phyloP scores from a whole-genome alignment of 92 coral and sea anemone genomes.

The Phymanthus crucifer region DNA sequence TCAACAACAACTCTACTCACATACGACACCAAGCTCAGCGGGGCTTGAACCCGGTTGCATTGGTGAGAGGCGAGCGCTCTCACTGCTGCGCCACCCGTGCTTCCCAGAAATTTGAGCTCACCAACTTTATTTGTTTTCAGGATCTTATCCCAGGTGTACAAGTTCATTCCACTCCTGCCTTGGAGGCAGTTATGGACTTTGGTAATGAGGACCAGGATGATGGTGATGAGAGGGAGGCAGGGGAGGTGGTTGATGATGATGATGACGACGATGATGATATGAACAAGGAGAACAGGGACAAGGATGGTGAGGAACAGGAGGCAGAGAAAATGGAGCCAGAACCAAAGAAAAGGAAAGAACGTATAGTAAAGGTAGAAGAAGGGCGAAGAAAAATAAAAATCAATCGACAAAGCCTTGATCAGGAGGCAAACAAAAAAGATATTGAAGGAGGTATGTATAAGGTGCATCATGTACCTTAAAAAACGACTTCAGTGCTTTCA shows the following conservation, averaged over 20 bases:
- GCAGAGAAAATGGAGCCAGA: slow-evolving; percentile 11
- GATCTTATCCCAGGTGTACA: slow-evolving; percentile 95
- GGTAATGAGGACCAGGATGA: slow-evolving; percentile 91
- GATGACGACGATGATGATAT: slow-evolving; percentile 39
- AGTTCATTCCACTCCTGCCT: slow-evolving; percentile 87
- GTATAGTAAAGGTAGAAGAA: slow-evolving; percentile 86
- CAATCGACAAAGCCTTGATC: slow-evolving; percentile 53
- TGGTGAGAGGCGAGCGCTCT: background rate
- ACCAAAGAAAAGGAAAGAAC: slow-evolving; percentile 59
- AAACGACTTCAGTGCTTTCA: background rate
- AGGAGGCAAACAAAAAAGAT: slow-evolving; percentile 52
- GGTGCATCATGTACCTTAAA: background rate
- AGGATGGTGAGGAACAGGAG: slow-evolving; percentile 38
- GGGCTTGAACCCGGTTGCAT: too few species aligned
- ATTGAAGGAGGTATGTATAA: slow-evolving; percentile 29
- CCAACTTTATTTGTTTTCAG: too few species aligned
- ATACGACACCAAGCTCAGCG: too few species aligned
- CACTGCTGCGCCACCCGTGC: too few species aligned
- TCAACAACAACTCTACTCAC: too few species aligned
- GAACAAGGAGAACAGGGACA: slow-evolving; percentile 28
- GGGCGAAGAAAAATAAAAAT: slow-evolving; percentile 68
- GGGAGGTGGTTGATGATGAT: slow-evolving; percentile 48
- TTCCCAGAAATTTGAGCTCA: too few species aligned
- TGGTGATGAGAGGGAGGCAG: slow-evolving; percentile 65
- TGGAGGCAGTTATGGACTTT: slow-evolving; percentile 96